Evolutionary conservation across 92 coral and sea anemone species (phyloP), one percentile per base, ranked within the genome.

Genomic region (Phenganax marumi): DNA sequence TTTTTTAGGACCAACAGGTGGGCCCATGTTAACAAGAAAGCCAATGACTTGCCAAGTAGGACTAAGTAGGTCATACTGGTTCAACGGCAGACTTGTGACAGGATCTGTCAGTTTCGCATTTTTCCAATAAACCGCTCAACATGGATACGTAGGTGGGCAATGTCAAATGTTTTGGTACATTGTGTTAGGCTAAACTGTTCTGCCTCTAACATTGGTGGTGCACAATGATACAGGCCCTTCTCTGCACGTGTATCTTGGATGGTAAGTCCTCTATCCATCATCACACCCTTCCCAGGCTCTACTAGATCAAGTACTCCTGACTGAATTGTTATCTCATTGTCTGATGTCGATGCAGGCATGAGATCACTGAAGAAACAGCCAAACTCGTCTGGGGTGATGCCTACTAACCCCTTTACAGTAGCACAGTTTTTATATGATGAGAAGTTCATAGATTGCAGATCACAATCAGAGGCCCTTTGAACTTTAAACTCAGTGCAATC

Each of bases 361-460:
- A 78, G 60, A 22, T 61, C 83, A 78, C 73, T 46, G 39, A 77
- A 76, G 43, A 77, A 77, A 61, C 83, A 78, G 0, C 73, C 72
- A 61, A 61, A 18, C 11, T 72, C 58, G 46, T 78, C 73, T 61
- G 83, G 72, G 10, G 83, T 78, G 5, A 78, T 78, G 9, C 73
- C 83, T 60, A 78, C 61, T 63, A 78, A 78, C 24, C 73, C 83
- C 47, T 78, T 78, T 0, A 78, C 83, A 39, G 73, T 78, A 1
- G 73, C 73, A 78, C 72, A 78, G 21, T 78, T 78, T 53, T 62
- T 62, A 21, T 78, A 78, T 3, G 73, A 78, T 39, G 83, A 78
- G 33, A 78, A 78, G 73, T 78, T 76, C 81, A 76, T 76, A 21
- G 81, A 76, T n/a, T 76, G 69, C 23, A 76, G 69, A 57, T 76